Conservation (phyloP, 2,113 vertebrate species). For the Phrynocephalus versicolor region DNA sequence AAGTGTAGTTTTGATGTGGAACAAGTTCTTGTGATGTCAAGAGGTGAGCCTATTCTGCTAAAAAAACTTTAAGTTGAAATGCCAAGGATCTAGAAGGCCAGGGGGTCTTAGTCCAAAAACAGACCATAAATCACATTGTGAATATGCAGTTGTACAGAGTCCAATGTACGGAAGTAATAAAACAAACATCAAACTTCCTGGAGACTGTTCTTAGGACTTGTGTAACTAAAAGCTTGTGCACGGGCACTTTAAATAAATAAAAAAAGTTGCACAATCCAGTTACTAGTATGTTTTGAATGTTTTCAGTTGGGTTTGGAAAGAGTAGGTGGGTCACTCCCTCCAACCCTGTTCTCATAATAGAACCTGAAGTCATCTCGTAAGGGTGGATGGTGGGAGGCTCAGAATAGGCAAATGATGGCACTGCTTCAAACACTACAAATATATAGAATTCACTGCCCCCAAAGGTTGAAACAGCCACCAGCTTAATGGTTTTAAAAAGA, state of each 20-base stretch:
- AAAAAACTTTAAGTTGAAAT: not conserved
- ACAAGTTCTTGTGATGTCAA: not conserved
- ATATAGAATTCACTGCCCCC: not conserved
- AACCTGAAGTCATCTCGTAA: not conserved
- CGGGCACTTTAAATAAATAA: constrained; percentile 19
- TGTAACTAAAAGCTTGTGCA: constrained; percentile 2
- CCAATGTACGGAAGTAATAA: not conserved
- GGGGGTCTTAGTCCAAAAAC: constrained; percentile 18
- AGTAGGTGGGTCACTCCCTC: not conserved
- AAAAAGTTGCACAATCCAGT: not conserved
- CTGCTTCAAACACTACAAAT: not conserved
- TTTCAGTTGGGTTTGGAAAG: no score
- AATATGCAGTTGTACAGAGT: not conserved
- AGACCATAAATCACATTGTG: not conserved
- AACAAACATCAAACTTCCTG: not conserved
- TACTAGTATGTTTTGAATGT: not conserved
- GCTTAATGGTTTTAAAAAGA: not conserved
- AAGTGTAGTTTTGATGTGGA: not conserved
- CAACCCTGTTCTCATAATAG: no score
- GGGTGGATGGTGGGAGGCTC: not conserved
- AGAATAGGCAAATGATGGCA: not conserved
- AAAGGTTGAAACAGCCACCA: not conserved
- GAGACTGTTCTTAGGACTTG: not conserved
- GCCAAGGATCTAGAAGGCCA: not conserved
- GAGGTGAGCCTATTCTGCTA: not conserved